Base-by-base conservation (phyloP, 2,888 invertebrate genomes). In the Dryobotodes eremita region DNA sequence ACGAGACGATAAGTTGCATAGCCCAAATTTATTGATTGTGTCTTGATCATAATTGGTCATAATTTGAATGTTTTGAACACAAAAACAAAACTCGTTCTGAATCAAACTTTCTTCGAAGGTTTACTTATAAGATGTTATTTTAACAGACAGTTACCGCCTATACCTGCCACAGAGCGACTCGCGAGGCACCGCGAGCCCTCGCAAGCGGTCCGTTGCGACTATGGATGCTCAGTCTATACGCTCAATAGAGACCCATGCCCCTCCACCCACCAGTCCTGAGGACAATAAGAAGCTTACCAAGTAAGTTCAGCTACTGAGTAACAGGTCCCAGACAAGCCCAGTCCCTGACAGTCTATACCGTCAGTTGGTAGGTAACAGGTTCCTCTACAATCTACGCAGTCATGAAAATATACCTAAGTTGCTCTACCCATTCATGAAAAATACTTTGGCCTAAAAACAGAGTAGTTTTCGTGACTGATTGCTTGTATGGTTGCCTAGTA, bases 171-270 rank as follows among this genome's bases (percentile, higher is more conserved):
- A 92, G 20, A 93, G 88, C 71, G 95, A 95, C 61, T 75, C 91
- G 61, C 91, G 94, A n/a, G 95, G 94, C 7, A 92, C 86, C 11
- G 89, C 89, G 3, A 95, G 96, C 0, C 96, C 96, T 64, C 93
- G 96, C 3, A 96, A 96, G 87, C 92, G 96, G 7, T 96, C 96
- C 3, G 94, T 95, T 10, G 92, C 84, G 1, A 96, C 96, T 1
- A 95, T 96, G 95, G 97, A 97, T 77, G 97, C 96, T 1, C 96
- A 96, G 85, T 97, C 97, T 2, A 90, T 97, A 48, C 94, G 96
- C 53, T 97, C 97, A 0, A 89, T 95, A 36, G 96, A 96, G 72
- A 96, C 96, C 0, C 96, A 95, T 0, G 95, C 95, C n/a, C 97
- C 97, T 15, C 96, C 96, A 3, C 95, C 97, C 2, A 96, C 97